A percentile compares a stretch with the other conserved stretches of the same genome.
These are phyloP conservation scores for Sebastes umbrosus DNA, from an alignment of 2,797 vertebrate genomes.

Conservation along the genomic window DNA sequence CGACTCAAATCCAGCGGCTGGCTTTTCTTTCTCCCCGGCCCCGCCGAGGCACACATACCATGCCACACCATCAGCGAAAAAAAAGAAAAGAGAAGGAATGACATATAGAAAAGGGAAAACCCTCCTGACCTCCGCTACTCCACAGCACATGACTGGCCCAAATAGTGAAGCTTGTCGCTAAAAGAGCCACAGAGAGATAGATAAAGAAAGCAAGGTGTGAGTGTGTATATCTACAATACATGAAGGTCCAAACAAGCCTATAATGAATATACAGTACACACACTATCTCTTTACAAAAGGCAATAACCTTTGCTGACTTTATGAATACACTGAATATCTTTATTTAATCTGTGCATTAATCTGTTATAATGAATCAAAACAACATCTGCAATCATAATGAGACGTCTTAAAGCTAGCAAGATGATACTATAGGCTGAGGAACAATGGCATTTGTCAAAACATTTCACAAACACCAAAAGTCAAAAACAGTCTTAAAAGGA, in stretches of 20 bases:
- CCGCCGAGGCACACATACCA: constrained; percentile 67
- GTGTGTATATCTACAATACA: background rate
- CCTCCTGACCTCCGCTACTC: constrained; percentile 61
- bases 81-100: constrained; percentile 78
- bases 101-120: constrained; percentile 73
- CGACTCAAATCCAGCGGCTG: constrained; percentile 79
- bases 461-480: constrained; percentile 57
- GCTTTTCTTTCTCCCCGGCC: constrained; percentile 74
- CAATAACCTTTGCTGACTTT: constrained; percentile 8
- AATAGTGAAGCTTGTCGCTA: constrained; percentile 38
- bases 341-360: constrained; percentile 42
- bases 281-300: constrained; percentile 14
- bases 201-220: constrained; percentile 15
- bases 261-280: background rate
- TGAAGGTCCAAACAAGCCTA: background rate
- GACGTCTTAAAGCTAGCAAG: constrained; percentile 7
- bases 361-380: constrained; percentile 33
- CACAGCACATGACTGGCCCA: constrained; percentile 56
- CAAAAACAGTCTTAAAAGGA: constrained; percentile 56
- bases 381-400: constrained; percentile 28
- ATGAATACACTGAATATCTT: constrained; percentile 27
- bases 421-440: constrained; percentile 5
- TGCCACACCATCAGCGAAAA: constrained; percentile 80
- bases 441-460: constrained; percentile 69
- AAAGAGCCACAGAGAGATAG: constrained; percentile 18